A percentile compares a stretch with the other conserved stretches of the same genome.
Evolutionary conservation across 2,888 invertebrate species (phyloP).

Genomic region (Mechanitis mazaeus): DNA sequence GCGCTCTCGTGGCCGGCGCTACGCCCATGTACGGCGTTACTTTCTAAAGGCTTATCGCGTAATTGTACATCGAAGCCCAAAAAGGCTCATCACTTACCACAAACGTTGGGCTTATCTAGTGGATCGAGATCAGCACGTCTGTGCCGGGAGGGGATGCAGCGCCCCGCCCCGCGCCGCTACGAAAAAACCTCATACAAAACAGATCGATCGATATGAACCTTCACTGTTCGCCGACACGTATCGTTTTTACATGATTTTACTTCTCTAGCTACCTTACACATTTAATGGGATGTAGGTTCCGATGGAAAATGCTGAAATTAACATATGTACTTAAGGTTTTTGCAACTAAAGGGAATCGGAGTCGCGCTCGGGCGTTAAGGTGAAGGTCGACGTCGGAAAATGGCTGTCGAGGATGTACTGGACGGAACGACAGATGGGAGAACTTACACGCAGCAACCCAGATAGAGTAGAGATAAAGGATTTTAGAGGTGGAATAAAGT

Average conservation of each 20-base stretch:
- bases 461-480: constrained; percentile 39
- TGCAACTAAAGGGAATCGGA: background rate
- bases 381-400: constrained; percentile 25
- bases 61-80: constrained; percentile 13
- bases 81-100: constrained; percentile 38
- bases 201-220: constrained; percentile 66
- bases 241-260: constrained; percentile 41
- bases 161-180: constrained; percentile 39
- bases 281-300: constrained; percentile 12
- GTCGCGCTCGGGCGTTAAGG: constrained; percentile 14
- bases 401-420: constrained; percentile 28
- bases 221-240: constrained; percentile 44
- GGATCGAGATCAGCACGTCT: constrained; percentile 31
- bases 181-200: constrained; percentile 66
- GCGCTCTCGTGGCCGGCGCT: constrained; percentile 2
- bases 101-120: constrained; percentile 24
- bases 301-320: no score
- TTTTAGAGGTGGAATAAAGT: constrained; percentile 44
- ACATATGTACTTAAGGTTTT: constrained; percentile 4
- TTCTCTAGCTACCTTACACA: constrained; percentile 18
- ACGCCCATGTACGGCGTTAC: constrained; percentile 12
- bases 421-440: background rate
- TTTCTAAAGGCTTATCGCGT: constrained; percentile 1
- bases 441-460: constrained; percentile 27
- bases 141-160: constrained; percentile 40